Evolutionary conservation across 2,888 invertebrate genomes (phyloP), one percentile per base, ranked within the genome.

Genomic region (Holacanthella duospinosa): DNA sequence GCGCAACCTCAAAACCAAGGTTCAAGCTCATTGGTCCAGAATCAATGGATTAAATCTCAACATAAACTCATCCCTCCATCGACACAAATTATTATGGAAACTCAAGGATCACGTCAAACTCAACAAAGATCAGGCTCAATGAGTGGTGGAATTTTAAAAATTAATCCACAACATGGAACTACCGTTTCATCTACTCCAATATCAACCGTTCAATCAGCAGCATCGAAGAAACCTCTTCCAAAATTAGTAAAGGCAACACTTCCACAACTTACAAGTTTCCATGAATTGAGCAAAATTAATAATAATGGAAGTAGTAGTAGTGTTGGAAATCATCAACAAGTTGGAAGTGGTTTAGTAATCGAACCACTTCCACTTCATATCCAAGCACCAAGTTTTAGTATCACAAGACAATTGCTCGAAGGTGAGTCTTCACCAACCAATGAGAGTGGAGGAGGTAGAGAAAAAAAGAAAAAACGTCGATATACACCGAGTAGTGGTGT

Each of bases 331-430:
- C 36, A 36, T 9, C 6, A 9, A 16, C 36, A 9, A 6, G 9
- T 36, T 36, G 36, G 36, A 6, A 36, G 9, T 36, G 16, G 36
- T 36, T 16, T 36, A 6, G 16, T 16, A 36, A 36, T 36, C 16
- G 16, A 48, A 21, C 19, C 48, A 48, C 48, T 48, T 48, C 48
- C 48, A 21, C 21, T 48, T 21, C 48, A 48, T 21, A 48, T 55
- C 55, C 29, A 27, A n/a, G 29, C 55, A 12, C 55, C 55, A 27
- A 55, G 55, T 55, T 55, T 55, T 26, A 55, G 55, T 26, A 4
- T 55, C 25, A 55, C 55, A 55, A 6, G 55, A 26, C 55, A 55
- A n/a, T 21, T 55, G 3, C 55, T 55, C 6, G 55, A 55, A 21
- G 55, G 28, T 25, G 55, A 21, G 4, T 9, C 12, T 4, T 48